Conservation (phyloP, 2,888 invertebrate species). For the Parthenolecanium corni region DNA sequence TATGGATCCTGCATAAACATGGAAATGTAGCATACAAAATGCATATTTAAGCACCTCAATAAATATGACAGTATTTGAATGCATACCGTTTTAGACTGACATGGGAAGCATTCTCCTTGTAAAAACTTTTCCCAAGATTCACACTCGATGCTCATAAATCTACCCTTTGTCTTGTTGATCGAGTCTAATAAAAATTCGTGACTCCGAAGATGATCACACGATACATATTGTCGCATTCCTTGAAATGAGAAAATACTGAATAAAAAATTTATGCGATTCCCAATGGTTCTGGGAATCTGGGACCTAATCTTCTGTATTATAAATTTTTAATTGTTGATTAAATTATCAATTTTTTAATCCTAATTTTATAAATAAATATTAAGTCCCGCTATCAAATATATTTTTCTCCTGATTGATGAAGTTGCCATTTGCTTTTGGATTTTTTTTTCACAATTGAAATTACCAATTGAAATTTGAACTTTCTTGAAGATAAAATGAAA, state of each 20-base stretch:
- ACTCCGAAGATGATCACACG: conserved; percentile 79
- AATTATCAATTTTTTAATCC: too few species aligned
- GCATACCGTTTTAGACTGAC: conserved; percentile 33
- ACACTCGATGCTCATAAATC: conserved; percentile 67
- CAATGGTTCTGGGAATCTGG: too few species aligned
- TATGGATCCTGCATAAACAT: conserved; percentile 46
- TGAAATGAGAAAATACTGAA: conserved; percentile 30
- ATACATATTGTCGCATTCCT: conserved; percentile 57
- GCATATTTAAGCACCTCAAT: background rate
- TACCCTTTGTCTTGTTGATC: conserved; percentile 53
- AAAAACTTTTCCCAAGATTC: conserved; percentile 52
- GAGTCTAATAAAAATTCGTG: conserved; percentile 75
- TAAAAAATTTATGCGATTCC: too few species aligned
- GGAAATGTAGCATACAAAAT: background rate
- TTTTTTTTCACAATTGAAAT: too few species aligned
- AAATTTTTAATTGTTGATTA: too few species aligned
- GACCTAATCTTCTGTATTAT: too few species aligned
- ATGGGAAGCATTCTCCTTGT: conserved; percentile 36
- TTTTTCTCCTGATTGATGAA: too few species aligned
- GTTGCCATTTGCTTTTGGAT: too few species aligned
- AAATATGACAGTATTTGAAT: background rate
- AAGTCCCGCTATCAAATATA: too few species aligned
- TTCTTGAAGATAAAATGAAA: too few species aligned
- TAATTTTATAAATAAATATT: too few species aligned
- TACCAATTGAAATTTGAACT: too few species aligned